phyloP scores from a whole-genome alignment of 2,888 invertebrate genomes.

The Sisyra nigra region DNA sequence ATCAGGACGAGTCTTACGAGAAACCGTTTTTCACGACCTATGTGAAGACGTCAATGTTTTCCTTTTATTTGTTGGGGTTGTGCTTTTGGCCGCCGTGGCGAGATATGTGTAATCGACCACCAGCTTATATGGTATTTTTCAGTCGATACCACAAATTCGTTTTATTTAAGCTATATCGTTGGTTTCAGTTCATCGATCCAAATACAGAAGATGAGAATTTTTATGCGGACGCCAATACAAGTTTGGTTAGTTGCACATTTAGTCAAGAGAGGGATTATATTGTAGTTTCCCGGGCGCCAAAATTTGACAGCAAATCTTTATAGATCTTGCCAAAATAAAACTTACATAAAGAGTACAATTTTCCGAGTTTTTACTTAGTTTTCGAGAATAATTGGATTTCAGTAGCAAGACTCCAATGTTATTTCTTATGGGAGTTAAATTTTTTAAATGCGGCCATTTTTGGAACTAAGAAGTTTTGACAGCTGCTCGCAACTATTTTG shows the following conservation, averaged over 20 bases:
- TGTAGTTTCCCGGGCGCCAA: too few species aligned
- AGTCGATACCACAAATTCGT: not conserved
- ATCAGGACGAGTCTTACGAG: slow-evolving; percentile 67
- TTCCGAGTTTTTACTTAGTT: too few species aligned
- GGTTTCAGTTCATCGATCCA: slow-evolving; percentile 49
- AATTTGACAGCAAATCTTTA: too few species aligned
- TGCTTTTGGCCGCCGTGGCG: slow-evolving; percentile 82
- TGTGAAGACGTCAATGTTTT: slow-evolving; percentile 86
- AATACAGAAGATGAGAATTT: slow-evolving; percentile 67
- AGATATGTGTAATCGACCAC: slow-evolving; percentile 59
- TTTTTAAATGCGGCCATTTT: too few species aligned
- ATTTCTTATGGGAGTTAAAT: too few species aligned
- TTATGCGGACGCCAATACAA: slow-evolving; percentile 49
- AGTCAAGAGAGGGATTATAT: too few species aligned
- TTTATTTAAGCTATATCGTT: not conserved
- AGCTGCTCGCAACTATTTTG: too few species aligned
- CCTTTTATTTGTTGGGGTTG: slow-evolving; percentile 77
- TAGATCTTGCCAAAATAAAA: not conserved
- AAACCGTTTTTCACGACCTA: slow-evolving; percentile 95
- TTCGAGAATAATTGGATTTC: too few species aligned
- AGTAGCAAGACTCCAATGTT: too few species aligned
- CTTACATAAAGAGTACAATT: too few species aligned
- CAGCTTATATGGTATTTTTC: slow-evolving; percentile 54
- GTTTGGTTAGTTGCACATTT: slow-evolving; percentile 33
- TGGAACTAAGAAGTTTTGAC: too few species aligned